Percentiles rank a stretch among this genome's conserved stretches.
These are phyloP conservation scores for Galago senegalensis DNA, from an alignment of 2,797 vertebrate genomes.

Conservation along the genomic window DNA sequence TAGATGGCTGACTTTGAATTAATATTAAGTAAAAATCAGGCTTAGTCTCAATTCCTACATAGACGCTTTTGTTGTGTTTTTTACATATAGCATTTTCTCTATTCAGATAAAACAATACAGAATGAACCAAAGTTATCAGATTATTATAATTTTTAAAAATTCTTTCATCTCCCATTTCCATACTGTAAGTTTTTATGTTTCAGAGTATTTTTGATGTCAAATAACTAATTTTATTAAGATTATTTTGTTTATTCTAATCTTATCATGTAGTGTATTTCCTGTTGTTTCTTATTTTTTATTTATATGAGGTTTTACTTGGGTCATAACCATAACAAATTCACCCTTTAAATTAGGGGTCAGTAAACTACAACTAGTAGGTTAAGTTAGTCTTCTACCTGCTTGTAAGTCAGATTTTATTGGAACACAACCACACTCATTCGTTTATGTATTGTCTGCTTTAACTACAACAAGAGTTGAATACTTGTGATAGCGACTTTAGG, in stretches of 20 bases:
- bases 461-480: conserved; percentile 13
- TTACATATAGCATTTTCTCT: conserved; percentile 59
- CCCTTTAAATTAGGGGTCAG: conserved; percentile 27
- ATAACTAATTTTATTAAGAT: conserved; percentile 56
- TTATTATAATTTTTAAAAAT: conserved; percentile 46
- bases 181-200: conserved; percentile 67
- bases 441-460: conserved; percentile 30
- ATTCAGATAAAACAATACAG: conserved; percentile 52
- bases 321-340: conserved; percentile 47
- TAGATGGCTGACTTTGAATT: conserved; percentile 72
- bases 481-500: background rate
- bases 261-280: conserved; percentile 42
- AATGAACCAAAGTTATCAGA: conserved; percentile 41
- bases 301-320: conserved; percentile 48
- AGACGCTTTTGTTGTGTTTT: conserved; percentile 69
- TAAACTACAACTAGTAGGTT: background rate
- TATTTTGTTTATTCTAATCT: conserved; percentile 59
- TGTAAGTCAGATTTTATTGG: conserved; percentile 28
- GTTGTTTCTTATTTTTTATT: conserved; percentile 64
- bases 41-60: conserved; percentile 36
- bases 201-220: conserved; percentile 63
- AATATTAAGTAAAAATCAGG: conserved; percentile 75
- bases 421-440: background rate
- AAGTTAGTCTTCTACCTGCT: conserved; percentile 30
- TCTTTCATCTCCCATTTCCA: conserved; percentile 62